Evolutionary conservation across 2,113 vertebrate species (phyloP).

Genomic region (Condylura cristata): DNA sequence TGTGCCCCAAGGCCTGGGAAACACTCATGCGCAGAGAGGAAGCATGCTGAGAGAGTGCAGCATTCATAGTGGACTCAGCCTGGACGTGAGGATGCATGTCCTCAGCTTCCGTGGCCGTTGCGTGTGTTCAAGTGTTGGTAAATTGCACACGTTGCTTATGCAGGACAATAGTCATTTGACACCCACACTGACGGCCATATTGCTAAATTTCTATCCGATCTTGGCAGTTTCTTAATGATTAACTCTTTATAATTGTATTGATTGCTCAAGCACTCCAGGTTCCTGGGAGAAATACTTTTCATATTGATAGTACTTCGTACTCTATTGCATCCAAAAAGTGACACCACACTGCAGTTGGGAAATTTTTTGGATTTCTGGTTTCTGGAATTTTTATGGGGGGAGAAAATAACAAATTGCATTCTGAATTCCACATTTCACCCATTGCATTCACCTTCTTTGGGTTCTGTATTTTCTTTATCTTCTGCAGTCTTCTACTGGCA

Average conservation of each 20-base stretch:
- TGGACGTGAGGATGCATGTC: not conserved
- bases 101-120: not conserved
- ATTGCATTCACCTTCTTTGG: not conserved
- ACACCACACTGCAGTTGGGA: not conserved
- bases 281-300: not conserved
- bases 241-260: not conserved
- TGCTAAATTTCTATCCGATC: not conserved
- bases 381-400: not conserved
- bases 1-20: not conserved
- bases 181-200: not conserved
- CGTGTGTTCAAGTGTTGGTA: not conserved
- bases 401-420: not conserved
- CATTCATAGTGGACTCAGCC: not conserved
- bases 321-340: not conserved
- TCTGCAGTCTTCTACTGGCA: not conserved
- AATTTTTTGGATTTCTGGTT: not conserved
- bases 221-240: not conserved
- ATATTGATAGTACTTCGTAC: not conserved
- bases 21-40: not conserved
- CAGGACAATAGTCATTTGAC: not conserved
- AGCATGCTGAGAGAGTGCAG: not conserved
- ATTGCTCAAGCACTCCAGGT: not conserved
- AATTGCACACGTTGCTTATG: not conserved
- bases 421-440: not conserved
- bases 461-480: constrained; percentile 47